Percentiles rank a stretch among this genome's conserved stretches.
These are phyloP conservation scores for Pseudomyrmex gracilis DNA, from an alignment of 1,140 invertebrate species.

Conservation along the genomic window DNA sequence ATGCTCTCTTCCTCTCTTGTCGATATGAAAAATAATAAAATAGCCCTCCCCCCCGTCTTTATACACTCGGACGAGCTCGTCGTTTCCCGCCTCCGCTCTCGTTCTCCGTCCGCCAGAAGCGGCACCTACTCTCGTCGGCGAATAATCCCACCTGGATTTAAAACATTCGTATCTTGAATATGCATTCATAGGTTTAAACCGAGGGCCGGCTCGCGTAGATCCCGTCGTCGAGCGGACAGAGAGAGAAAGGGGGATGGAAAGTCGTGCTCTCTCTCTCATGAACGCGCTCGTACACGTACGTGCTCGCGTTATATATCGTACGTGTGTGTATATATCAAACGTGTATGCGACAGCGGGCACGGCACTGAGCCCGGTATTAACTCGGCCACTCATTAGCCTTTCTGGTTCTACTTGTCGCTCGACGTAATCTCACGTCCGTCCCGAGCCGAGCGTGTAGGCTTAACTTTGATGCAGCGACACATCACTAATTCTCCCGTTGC, in stretches of 20 bases:
- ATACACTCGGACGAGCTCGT: slow-evolving; percentile 52
- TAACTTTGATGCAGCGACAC: slow-evolving; percentile 72
- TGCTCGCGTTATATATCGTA: background rate
- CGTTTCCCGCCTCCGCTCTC: slow-evolving; percentile 49
- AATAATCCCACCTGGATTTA: slow-evolving; percentile 83
- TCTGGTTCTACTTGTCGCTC: slow-evolving; percentile 77
- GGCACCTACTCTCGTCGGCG: slow-evolving; percentile 70
- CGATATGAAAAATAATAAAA: slow-evolving; percentile 83
- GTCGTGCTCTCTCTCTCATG: slow-evolving; percentile 34
- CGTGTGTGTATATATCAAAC: slow-evolving; percentile 5
- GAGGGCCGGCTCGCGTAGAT: slow-evolving; percentile 66
- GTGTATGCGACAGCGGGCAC: slow-evolving; percentile 56
- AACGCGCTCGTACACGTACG: background rate
- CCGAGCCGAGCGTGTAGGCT: slow-evolving; percentile 52
- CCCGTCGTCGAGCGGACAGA: slow-evolving; percentile 52
- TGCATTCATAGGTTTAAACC: slow-evolving; percentile 80
- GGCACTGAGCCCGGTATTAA: slow-evolving; percentile 73
- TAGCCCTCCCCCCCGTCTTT: slow-evolving; percentile 59
- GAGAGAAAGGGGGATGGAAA: slow-evolving; percentile 42
- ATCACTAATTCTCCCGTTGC: slow-evolving; percentile 64
- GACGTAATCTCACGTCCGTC: slow-evolving; percentile 75
- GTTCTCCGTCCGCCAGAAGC: slow-evolving; percentile 59
- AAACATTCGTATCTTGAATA: slow-evolving; percentile 83
- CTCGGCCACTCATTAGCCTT: slow-evolving; percentile 77
- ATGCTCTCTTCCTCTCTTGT: slow-evolving; percentile 68